These are phyloP conservation scores for Eulemur albifrons DNA, from an alignment of 2,797 vertebrate genomes.

Conservation along the genomic window DNA sequence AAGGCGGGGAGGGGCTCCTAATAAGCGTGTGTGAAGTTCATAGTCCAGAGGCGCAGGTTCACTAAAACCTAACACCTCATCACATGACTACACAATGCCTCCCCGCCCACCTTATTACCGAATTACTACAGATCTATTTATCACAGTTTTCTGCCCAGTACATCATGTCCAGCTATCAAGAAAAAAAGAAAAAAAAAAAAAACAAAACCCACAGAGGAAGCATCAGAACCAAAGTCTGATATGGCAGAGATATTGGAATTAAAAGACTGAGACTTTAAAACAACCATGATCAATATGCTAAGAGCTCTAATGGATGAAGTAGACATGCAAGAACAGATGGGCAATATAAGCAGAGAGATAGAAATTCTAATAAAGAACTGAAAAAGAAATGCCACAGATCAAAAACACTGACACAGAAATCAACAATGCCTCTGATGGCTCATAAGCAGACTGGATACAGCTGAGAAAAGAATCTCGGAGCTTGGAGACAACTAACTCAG, in stretches of 20 bases:
- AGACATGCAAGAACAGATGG: background rate
- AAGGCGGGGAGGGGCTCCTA: background rate
- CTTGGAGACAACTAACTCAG: background rate
- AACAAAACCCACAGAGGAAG: background rate
- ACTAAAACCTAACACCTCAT: background rate
- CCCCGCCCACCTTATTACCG: background rate
- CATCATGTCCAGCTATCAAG: background rate
- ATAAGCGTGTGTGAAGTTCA: background rate
- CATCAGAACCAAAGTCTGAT: background rate
- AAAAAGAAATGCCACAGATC: background rate
- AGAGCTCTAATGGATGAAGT: background rate
- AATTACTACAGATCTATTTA: background rate
- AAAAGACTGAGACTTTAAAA: background rate
- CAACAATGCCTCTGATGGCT: background rate
- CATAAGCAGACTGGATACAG: background rate
- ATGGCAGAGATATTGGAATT: background rate
- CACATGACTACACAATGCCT: background rate
- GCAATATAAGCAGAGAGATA: background rate
- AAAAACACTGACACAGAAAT: background rate
- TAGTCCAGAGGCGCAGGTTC: background rate
- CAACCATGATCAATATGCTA: background rate
- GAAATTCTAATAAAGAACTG: background rate
- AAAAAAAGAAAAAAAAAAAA: background rate
- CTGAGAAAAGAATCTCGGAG: background rate
- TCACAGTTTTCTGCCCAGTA: background rate